Evolutionary conservation across 2,113 vertebrate genomes (phyloP).

Genomic region (Calyptommatus sinebrachiatus): DNA sequence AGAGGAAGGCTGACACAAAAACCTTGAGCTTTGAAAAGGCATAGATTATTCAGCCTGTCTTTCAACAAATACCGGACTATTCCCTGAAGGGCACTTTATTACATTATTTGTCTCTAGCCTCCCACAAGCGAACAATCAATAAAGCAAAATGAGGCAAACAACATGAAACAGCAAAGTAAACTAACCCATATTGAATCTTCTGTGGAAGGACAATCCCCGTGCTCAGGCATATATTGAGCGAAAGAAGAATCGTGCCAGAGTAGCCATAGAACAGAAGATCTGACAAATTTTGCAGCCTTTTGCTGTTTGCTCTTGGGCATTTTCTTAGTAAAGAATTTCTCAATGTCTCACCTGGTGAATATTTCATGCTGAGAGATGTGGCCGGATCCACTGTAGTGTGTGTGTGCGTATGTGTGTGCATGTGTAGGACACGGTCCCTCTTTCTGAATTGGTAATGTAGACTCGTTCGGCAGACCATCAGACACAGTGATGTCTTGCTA

Average conservation of each 20-base stretch:
- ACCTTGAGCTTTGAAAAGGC: background rate
- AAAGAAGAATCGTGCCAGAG: constrained; percentile 19
- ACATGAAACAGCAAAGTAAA: constrained; percentile 9
- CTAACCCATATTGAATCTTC: background rate
- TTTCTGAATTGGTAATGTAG: background rate
- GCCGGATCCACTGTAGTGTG: background rate
- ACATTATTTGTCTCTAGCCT: background rate
- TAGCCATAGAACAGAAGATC: background rate
- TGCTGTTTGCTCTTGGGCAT: constrained; percentile 18
- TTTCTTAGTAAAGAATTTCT: constrained; percentile 16
- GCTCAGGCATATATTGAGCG: constrained; percentile 35
- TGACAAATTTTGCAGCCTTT: constrained; percentile 39
- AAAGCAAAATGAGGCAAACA: constrained; percentile 17
- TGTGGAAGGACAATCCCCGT: accelerated
- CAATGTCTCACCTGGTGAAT: constrained; percentile 16
- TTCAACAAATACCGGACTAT: background rate
- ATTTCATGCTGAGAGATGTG: constrained; percentile 37
- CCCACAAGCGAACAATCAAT: constrained; percentile 34
- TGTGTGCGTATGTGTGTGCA: background rate
- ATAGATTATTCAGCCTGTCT: background rate
- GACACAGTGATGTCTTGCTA: no score
- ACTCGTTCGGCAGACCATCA: background rate
- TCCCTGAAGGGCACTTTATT: constrained; percentile 22
- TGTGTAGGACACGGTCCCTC: no score
- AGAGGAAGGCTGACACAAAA: background rate